Conservation (phyloP, 2,113 vertebrate genomes). For the Oncorhynchus tshawytscha region DNA sequence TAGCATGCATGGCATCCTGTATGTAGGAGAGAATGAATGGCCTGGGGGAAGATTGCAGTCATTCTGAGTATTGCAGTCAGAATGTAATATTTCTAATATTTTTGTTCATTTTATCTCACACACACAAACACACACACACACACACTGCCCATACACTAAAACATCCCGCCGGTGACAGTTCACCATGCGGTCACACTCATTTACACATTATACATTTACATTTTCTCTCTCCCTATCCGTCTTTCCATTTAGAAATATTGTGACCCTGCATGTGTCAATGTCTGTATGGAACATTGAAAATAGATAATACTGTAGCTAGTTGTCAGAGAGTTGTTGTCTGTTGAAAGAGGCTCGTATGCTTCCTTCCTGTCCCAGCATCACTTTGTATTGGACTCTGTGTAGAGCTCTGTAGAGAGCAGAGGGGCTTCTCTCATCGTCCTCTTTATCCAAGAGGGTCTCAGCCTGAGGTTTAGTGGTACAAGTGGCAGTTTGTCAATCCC, state of each 20-base stretch:
- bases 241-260: too few relatives aligned
- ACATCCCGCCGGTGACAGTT: too few relatives aligned
- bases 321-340: conserved; percentile 35
- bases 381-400: conserved; percentile 49
- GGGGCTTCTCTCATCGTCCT: conserved; percentile 52
- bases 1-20: conserved; percentile 33
- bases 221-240: too few relatives aligned
- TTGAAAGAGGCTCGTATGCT: conserved; percentile 53
- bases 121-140: too few relatives aligned
- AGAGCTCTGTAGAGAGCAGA: conserved; percentile 28
- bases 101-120: conserved; percentile 20
- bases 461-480: conserved; percentile 44
- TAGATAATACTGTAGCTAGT: conserved; percentile 10
- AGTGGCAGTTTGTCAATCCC: conserved; percentile 49
- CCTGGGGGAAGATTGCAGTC: conserved; percentile 57
- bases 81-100: conserved; percentile 40
- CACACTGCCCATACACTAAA: too few relatives aligned
- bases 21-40: conserved; percentile 59
- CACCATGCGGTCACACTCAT: too few relatives aligned
- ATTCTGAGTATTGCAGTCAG: conserved; percentile 49
- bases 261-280: neutral
- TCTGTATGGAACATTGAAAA: conserved; percentile 41
- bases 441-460: conserved; percentile 39
- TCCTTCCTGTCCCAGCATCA: conserved; percentile 48
- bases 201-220: too few relatives aligned